Conservation (phyloP, 2,888 invertebrate genomes). For the Temnothorax ravouxi region DNA sequence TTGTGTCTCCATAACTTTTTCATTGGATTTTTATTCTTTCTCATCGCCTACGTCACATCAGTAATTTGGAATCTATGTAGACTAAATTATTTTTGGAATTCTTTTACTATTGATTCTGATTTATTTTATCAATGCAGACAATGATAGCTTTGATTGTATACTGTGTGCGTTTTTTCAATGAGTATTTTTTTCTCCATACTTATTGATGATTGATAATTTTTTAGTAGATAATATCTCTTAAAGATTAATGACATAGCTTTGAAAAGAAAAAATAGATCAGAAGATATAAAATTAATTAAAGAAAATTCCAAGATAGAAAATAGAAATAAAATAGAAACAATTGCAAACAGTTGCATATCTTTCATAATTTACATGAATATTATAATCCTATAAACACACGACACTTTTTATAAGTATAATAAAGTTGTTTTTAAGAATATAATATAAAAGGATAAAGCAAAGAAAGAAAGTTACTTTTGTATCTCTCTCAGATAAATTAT, state of each 20-base stretch:
- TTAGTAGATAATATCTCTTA: not conserved
- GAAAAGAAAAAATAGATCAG: not conserved
- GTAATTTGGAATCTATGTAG: not conserved
- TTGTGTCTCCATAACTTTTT: conserved; percentile 41
- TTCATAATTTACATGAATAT: not conserved
- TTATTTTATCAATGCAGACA: not conserved
- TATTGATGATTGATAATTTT: not conserved
- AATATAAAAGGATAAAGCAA: not conserved
- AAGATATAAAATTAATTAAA: not conserved
- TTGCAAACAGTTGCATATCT: not conserved
- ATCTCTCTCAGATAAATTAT: not conserved
- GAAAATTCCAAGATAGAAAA: not conserved
- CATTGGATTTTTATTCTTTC: conserved; percentile 39
- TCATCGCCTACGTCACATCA: conserved; percentile 6
- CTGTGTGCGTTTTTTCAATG: not conserved
- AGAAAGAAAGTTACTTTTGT: not conserved
- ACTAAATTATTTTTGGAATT: not conserved
- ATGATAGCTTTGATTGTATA: not conserved
- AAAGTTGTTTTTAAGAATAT: not conserved
- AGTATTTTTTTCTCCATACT: not conserved
- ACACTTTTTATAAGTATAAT: not conserved
- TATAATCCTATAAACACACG: not conserved
- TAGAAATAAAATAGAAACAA: not conserved
- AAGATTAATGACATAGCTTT: not conserved
- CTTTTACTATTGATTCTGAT: not conserved